Evolutionary conservation across 2,113 vertebrate genomes (phyloP).

Genomic region (Ranitomeya variabilis): DNA sequence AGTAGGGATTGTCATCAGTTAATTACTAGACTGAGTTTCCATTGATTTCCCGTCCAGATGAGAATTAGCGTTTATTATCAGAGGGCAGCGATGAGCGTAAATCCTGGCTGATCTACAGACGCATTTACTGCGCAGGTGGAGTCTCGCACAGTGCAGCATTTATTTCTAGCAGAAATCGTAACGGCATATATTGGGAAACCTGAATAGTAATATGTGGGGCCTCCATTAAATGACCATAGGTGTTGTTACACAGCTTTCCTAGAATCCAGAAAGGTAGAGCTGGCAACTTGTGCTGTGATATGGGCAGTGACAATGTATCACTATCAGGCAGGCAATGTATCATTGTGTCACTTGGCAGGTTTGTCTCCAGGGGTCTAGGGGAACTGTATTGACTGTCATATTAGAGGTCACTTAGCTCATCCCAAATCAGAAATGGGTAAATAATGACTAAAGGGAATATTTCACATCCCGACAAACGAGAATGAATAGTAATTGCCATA

Average conservation of each 20-base stretch:
- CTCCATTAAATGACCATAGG: not conserved
- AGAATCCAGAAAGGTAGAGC: not conserved
- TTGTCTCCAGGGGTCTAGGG: no score
- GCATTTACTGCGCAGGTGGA: not conserved
- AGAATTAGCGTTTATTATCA: not conserved
- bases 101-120: not conserved
- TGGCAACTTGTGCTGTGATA: not conserved
- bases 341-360: no score
- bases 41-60: not conserved
- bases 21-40: not conserved
- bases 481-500: no score
- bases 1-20: not conserved
- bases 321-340: no score
- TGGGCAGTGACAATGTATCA: not conserved
- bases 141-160: not conserved
- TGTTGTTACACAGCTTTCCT: not conserved
- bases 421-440: no score
- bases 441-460: no score
- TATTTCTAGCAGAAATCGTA: not conserved
- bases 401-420: no score
- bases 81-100: not conserved
- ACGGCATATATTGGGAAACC: no score
- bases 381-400: no score
- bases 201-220: no score
- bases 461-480: no score